phyloP scores from a whole-genome alignment of 1,140 invertebrate genomes.

The Odontomachus brunneus region DNA sequence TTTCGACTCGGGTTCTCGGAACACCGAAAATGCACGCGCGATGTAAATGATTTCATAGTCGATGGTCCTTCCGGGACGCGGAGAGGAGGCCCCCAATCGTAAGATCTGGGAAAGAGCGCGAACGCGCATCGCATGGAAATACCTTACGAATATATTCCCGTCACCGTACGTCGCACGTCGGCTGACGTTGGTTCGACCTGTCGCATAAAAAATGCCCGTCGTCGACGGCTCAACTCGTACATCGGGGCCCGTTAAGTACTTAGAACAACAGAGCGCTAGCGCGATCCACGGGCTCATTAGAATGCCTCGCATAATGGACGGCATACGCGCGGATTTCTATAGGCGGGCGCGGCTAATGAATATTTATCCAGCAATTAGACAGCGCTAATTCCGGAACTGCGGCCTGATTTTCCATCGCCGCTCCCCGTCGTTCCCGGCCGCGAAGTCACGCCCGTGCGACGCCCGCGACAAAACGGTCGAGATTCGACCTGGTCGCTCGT shows the following conservation, averaged over 20 bases:
- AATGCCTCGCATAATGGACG: conserved; percentile 62
- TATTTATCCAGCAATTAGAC: conserved; percentile 68
- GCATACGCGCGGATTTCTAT: conserved; percentile 51
- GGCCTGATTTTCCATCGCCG: conserved; percentile 37
- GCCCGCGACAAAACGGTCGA: no score
- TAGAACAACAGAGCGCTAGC: conserved; percentile 47
- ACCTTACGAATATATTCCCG: background rate
- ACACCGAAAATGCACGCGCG: no score
- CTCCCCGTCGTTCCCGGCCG: background rate
- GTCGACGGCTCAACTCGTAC: background rate
- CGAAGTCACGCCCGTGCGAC: conserved; percentile 4
- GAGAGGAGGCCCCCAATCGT: no score
- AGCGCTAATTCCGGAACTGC: conserved; percentile 44
- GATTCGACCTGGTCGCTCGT: conserved; percentile 44
- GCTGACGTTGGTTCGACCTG: no score
- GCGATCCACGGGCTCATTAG: conserved; percentile 59
- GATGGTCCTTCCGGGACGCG: no score
- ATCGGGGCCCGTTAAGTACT: conserved; percentile 40
- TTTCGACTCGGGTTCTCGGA: no score
- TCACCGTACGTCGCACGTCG: background rate
- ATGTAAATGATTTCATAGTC: no score
- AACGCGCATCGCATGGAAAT: background rate
- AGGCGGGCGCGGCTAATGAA: conserved; percentile 50
- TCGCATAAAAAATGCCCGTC: conserved; percentile 8
- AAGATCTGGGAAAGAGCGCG: no score